Conservation (phyloP, 2,113 vertebrate genomes). For the Amazona vittata region DNA sequence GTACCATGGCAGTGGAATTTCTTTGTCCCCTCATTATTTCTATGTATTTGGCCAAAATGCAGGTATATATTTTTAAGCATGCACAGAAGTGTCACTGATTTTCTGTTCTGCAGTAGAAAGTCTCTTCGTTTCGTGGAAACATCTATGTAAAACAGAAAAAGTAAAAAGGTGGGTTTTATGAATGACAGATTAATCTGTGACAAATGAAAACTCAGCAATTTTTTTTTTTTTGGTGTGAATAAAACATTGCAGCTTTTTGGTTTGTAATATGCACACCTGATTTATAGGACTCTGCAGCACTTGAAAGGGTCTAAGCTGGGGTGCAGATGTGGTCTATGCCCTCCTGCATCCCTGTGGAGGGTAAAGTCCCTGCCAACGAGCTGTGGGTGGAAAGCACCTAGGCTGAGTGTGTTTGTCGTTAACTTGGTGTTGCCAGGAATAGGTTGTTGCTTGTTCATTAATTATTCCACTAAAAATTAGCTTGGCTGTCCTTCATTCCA, state of each 20-base stretch:
- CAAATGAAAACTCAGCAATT: not conserved
- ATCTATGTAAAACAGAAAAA: not conserved
- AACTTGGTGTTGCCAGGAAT: not conserved
- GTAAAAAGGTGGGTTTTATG: not conserved
- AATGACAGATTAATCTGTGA: not conserved
- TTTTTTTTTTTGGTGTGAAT: not conserved
- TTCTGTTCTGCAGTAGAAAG: not conserved
- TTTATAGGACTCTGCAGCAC: not conserved
- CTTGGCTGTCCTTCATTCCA: not conserved
- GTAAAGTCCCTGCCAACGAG: not conserved
- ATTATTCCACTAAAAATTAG: not conserved
- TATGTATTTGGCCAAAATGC: not conserved
- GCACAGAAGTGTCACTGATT: not conserved
- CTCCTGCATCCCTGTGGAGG: accelerated
- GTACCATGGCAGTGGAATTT: not conserved
- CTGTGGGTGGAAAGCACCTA: not conserved
- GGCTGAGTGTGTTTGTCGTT: not conserved
- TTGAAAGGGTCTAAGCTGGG: not conserved
- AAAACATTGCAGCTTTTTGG: not conserved
- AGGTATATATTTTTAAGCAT: not conserved
- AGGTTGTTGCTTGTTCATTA: not conserved
- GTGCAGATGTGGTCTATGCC: not conserved
- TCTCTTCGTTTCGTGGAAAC: not conserved
- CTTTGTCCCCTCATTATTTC: not conserved
- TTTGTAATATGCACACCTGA: not conserved